These are phyloP conservation scores for Tuta absoluta DNA, from an alignment of 2,888 invertebrate genomes.

Conservation along the genomic window DNA sequence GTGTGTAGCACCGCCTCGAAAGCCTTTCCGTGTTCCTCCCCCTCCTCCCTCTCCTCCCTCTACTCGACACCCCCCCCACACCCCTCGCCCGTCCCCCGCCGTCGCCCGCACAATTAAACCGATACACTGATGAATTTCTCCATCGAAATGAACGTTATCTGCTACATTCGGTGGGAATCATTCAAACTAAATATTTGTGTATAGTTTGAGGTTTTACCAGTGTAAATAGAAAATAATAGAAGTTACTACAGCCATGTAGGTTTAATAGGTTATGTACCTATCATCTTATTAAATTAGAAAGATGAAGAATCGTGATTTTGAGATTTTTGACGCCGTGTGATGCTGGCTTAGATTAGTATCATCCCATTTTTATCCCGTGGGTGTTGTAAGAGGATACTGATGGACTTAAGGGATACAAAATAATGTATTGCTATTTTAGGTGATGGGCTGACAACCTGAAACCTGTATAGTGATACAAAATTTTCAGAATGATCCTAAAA, in stretches of 20 bases:
- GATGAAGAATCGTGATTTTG: no score
- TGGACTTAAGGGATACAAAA: no score
- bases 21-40: slow-evolving; percentile 76
- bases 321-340: no score
- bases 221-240: neutral
- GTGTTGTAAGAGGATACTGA: no score
- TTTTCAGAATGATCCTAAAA: no score
- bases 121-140: slow-evolving; percentile 28
- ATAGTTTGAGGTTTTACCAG: slow-evolving; percentile 3
- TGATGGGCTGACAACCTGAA: no score
- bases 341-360: no score
- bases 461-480: no score
- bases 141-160: slow-evolving; percentile 24
- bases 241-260: neutral
- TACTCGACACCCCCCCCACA: slow-evolving; percentile 34
- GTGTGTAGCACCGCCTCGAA: slow-evolving; percentile 74
- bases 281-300: no score
- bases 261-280: no score
- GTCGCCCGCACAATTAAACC: slow-evolving; percentile 41
- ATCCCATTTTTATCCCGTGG: no score
- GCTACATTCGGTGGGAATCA: slow-evolving; percentile 9
- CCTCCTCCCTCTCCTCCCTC: slow-evolving; percentile 35
- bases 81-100: slow-evolving; percentile 36
- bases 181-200: slow-evolving; percentile 1
- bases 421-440: no score